Percentiles rank a stretch among this genome's conserved stretches.
Evolutionary conservation across 2,888 invertebrate species (phyloP).

Genomic region (Gerris lacustris): DNA sequence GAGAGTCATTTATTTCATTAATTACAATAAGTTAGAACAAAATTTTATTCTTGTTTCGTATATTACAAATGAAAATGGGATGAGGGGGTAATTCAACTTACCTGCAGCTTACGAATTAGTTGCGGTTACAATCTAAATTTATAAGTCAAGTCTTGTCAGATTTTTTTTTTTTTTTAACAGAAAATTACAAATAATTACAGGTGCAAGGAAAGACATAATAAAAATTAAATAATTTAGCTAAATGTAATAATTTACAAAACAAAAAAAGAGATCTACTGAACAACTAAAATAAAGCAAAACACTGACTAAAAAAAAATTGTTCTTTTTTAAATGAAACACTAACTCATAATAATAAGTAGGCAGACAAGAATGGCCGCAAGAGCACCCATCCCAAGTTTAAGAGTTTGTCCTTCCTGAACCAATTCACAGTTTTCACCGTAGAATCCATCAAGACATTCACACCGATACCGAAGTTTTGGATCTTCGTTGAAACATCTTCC

Average conservation of each 20-base stretch:
- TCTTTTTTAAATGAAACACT: conserved; percentile 41
- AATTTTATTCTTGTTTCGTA: too few relatives aligned
- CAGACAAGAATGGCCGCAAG: conserved; percentile 95
- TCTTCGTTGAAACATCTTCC: conserved; percentile 86
- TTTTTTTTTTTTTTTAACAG: too few relatives aligned
- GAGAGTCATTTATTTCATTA: too few relatives aligned
- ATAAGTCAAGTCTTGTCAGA: too few relatives aligned
- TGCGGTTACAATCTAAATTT: too few relatives aligned
- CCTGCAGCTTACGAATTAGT: too few relatives aligned
- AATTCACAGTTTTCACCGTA: conserved; percentile 92
- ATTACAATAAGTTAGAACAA: too few relatives aligned
- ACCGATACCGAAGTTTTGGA: conserved; percentile 71
- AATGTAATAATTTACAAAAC: neutral
- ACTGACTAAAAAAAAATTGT: conserved; percentile 21
- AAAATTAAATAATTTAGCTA: too few relatives aligned
- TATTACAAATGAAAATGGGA: too few relatives aligned
- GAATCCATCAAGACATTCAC: conserved; percentile 82
- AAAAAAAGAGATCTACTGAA: conserved; percentile 8
- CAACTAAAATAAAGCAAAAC: conserved; percentile 11
- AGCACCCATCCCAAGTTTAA: conserved; percentile 92
- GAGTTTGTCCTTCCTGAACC: conserved; percentile 83
- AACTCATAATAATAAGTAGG: conserved; percentile 91
- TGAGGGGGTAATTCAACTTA: too few relatives aligned
- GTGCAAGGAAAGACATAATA: too few relatives aligned
- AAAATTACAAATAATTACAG: too few relatives aligned